phyloP scores from a whole-genome alignment of 35 echinoderm and acorn worm species.

The Amphiura filiformis region DNA sequence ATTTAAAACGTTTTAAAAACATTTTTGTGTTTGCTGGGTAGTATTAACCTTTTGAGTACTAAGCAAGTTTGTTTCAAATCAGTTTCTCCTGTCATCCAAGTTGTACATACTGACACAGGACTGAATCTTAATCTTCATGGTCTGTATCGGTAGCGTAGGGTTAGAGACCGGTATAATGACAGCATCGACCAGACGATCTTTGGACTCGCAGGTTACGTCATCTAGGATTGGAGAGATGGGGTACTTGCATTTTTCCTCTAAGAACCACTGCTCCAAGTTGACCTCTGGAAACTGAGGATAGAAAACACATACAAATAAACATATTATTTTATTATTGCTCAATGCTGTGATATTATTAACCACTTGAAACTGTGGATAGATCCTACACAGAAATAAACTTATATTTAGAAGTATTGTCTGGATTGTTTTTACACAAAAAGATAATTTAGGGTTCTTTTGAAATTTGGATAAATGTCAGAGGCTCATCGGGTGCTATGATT shows the following conservation, averaged over 20 bases:
- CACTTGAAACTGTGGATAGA: background rate
- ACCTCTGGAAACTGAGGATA: conserved; percentile 39
- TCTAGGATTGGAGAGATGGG: conserved; percentile 36
- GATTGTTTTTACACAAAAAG: too few species aligned
- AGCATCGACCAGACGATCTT: conserved; percentile 31
- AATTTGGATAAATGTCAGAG: too few species aligned
- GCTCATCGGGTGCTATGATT: too few species aligned
- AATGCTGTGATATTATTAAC: too few species aligned
- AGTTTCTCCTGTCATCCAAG: background rate
- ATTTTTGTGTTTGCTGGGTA: too few species aligned
- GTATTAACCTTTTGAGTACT: too few species aligned
- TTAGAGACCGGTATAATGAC: conserved; percentile 34
- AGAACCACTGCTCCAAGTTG: conserved; percentile 49
- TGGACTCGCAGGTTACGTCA: conserved; percentile 40
- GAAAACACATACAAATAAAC: background rate
- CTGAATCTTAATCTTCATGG: conserved; percentile 49
- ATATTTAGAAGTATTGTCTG: too few species aligned
- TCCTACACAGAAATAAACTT: too few species aligned
- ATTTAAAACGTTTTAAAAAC: too few species aligned
- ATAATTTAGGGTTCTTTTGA: too few species aligned
- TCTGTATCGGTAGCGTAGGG: conserved; percentile 36
- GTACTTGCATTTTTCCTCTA: conserved; percentile 52
- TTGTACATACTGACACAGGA: conserved; percentile 42
- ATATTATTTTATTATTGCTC: background rate
- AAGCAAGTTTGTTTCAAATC: too few species aligned